phyloP scores from a whole-genome alignment of 2,888 invertebrate genomes.

The Gisinianus flammeolus region DNA sequence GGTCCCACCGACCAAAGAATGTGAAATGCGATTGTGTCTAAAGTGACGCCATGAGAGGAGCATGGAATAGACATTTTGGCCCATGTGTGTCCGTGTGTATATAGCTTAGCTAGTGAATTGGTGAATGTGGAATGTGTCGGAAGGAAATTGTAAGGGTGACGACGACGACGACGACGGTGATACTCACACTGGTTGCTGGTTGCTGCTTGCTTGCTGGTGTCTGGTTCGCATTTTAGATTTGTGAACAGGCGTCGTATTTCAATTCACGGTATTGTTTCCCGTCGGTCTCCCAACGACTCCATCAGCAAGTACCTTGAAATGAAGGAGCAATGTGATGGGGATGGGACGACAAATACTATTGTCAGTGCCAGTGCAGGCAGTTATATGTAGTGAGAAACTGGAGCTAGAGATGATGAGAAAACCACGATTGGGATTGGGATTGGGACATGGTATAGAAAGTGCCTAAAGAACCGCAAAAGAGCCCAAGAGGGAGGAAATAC shows the following conservation, averaged over 20 bases:
- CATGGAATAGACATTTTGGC: no score
- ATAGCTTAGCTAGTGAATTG: no score
- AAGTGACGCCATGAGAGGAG: slow-evolving; percentile 13
- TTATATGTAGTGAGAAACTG: background rate
- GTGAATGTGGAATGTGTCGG: no score
- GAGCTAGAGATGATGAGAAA: background rate
- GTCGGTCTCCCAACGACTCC: slow-evolving; percentile 21
- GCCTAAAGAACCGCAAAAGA: background rate
- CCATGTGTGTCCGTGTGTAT: no score
- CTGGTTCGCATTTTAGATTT: background rate
- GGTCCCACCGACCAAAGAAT: slow-evolving; percentile 12
- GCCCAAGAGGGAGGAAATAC: slow-evolving; percentile 21
- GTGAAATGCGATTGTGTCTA: background rate
- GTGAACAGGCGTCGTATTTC: slow-evolving; percentile 34
- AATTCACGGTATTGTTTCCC: slow-evolving; percentile 33
- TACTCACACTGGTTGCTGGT: background rate
- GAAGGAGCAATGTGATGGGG: slow-evolving; percentile 1
- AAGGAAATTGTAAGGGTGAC: no score
- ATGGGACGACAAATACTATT: background rate
- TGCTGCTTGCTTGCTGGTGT: background rate
- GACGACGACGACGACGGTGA: no score
- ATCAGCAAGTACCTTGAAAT: slow-evolving; percentile 26
- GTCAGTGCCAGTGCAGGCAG: background rate
- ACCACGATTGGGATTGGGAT: background rate
- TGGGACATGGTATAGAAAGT: background rate